phyloP scores from a whole-genome alignment of 2,797 vertebrate genomes.

The Chloroceryle amazona region DNA sequence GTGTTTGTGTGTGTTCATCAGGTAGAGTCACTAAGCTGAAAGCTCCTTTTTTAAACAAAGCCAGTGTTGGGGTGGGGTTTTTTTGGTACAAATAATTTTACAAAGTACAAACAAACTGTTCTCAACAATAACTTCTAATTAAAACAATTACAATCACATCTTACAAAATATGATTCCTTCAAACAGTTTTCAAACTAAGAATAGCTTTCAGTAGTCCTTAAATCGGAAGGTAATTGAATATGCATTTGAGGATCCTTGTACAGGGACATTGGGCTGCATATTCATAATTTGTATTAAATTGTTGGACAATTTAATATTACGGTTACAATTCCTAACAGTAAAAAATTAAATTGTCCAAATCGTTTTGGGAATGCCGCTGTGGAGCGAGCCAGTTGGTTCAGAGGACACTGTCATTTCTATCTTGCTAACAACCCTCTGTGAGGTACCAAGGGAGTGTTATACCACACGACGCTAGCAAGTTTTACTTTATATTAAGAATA shows the following conservation, averaged over 20 bases:
- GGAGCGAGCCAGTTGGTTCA: not conserved
- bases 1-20: not conserved
- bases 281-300: not conserved
- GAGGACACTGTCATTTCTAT: not conserved
- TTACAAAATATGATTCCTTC: slow-evolving; percentile 22
- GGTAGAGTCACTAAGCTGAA: not conserved
- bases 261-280: not conserved
- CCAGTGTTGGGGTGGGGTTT: not conserved
- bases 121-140: slow-evolving; percentile 6
- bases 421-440: not conserved
- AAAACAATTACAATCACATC: slow-evolving; percentile 29
- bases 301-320: not conserved
- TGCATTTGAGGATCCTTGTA: not conserved
- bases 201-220: slow-evolving; percentile 30
- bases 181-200: not conserved
- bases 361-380: not conserved
- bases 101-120: not conserved
- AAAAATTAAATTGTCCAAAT: not conserved
- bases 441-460: not conserved
- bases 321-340: not conserved
- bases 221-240: slow-evolving; percentile 57
- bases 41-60: not conserved
- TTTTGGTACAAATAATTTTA: not conserved
- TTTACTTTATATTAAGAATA: not conserved
- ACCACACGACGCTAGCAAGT: not conserved